Conservation (phyloP, 2,113 vertebrate genomes). For the Carlito syrichta region DNA sequence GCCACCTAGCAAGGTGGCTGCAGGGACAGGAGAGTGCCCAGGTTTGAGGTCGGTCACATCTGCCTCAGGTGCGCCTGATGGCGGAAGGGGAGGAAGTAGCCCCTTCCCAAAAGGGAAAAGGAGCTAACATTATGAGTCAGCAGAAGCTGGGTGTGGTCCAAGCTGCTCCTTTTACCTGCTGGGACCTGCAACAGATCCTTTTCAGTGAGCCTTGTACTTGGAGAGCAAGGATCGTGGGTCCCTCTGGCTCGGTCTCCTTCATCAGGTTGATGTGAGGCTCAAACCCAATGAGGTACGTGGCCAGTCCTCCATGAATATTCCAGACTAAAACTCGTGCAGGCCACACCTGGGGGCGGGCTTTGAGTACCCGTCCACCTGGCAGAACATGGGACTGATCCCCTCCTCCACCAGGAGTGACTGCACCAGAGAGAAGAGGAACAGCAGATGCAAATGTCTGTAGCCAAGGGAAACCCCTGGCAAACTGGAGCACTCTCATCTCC, state of each 20-base stretch:
- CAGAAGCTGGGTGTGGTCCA: neutral
- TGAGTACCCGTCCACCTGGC: fast-evolving
- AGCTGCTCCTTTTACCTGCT: neutral
- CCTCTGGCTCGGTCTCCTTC: fast-evolving
- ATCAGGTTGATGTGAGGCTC: fast-evolving
- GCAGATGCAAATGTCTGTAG: fast-evolving
- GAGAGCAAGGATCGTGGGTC: fast-evolving
- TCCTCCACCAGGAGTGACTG: fast-evolving
- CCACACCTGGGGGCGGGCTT: fast-evolving
- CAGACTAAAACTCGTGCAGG: neutral
- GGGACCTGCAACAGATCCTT: too few relatives aligned
- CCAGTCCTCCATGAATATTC: fast-evolving
- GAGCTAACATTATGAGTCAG: too few relatives aligned
- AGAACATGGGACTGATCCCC: fast-evolving
- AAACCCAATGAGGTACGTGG: fast-evolving
- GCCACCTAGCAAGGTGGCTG: neutral
- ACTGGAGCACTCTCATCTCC: fast-evolving
- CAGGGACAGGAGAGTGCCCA: fast-evolving
- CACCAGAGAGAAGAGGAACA: neutral
- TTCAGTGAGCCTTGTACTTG: too few relatives aligned
- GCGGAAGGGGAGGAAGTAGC: too few relatives aligned
- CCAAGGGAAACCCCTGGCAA: neutral
- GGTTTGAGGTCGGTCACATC: fast-evolving
- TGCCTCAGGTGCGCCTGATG: neutral
- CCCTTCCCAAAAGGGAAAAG: too few relatives aligned